Evolutionary conservation across 2,888 invertebrate species (phyloP).

Genomic region (Protonemura montana): DNA sequence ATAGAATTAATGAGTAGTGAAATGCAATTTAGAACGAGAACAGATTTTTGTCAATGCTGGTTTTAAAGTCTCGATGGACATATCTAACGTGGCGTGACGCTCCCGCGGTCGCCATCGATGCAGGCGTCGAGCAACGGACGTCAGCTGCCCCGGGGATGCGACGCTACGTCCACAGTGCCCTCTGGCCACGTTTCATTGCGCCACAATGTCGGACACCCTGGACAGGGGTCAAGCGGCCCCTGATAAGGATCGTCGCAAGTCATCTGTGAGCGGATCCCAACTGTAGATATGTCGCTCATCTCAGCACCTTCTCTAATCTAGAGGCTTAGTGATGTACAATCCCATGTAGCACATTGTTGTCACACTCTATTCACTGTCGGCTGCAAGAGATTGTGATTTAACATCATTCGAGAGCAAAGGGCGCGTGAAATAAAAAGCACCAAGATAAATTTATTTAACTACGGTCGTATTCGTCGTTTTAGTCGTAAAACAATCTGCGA

Average conservation of each 20-base stretch:
- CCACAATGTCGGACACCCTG: not conserved
- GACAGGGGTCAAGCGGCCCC: not conserved
- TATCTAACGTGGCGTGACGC: slow-evolving; percentile 19
- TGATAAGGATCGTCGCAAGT: not conserved
- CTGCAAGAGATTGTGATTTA: not conserved
- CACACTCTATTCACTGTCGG: not conserved
- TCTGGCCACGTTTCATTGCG: not conserved
- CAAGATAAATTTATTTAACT: not conserved
- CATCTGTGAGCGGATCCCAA: not conserved
- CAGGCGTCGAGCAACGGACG: not conserved
- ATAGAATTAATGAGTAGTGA: slow-evolving; percentile 41
- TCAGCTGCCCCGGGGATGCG: not conserved
- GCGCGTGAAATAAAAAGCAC: not conserved
- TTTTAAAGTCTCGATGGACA: not conserved
- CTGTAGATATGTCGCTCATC: not conserved
- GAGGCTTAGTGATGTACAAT: not conserved
- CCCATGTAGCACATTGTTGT: not conserved
- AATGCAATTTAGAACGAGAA: slow-evolving; percentile 23
- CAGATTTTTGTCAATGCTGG: slow-evolving; percentile 14
- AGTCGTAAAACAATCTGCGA: not conserved
- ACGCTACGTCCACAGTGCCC: not conserved
- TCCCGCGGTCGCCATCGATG: not conserved
- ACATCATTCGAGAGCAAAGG: not conserved
- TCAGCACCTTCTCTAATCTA: not conserved
- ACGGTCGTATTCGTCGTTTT: not conserved